These are phyloP conservation scores for Agapornis roseicollis DNA, from an alignment of 2,113 vertebrate species.

Conservation along the genomic window DNA sequence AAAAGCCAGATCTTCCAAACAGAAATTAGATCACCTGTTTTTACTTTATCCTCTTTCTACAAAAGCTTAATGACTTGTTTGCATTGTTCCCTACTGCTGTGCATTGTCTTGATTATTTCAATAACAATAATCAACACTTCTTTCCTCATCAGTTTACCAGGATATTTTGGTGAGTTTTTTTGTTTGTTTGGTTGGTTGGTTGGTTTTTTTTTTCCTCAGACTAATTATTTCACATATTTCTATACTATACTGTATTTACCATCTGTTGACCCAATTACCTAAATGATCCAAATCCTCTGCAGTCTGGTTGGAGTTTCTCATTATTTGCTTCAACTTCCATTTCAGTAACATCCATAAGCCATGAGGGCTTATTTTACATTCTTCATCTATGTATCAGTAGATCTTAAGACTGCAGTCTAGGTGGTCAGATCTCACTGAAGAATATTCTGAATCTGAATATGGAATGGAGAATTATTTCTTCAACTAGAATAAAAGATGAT, in stretches of 20 bases:
- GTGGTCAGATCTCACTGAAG: neutral
- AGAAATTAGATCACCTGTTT: slow-evolving; percentile 12
- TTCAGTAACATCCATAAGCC: neutral
- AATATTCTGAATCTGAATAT: neutral
- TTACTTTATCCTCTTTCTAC: neutral
- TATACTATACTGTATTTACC: neutral
- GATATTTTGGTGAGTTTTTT: no score
- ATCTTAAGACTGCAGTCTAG: neutral
- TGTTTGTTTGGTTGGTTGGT: no score
- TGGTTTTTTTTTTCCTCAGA: neutral
- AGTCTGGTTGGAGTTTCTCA: neutral
- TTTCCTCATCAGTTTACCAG: neutral
- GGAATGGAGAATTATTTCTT: neutral
- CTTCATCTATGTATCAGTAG: neutral
- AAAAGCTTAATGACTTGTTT: slow-evolving; percentile 26
- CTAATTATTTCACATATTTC: slow-evolving; percentile 55
- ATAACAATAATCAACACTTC: neutral
- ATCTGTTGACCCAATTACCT: slow-evolving; percentile 37
- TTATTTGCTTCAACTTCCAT: neutral
- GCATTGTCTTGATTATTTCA: neutral
- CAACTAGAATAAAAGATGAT: neutral
- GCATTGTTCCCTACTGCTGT: neutral
- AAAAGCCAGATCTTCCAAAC: neutral
- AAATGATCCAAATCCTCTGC: slow-evolving; percentile 21
- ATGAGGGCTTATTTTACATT: neutral